These are phyloP conservation scores for Galerucella nymphaeae DNA, from an alignment of 2,888 invertebrate species.

Conservation along the genomic window DNA sequence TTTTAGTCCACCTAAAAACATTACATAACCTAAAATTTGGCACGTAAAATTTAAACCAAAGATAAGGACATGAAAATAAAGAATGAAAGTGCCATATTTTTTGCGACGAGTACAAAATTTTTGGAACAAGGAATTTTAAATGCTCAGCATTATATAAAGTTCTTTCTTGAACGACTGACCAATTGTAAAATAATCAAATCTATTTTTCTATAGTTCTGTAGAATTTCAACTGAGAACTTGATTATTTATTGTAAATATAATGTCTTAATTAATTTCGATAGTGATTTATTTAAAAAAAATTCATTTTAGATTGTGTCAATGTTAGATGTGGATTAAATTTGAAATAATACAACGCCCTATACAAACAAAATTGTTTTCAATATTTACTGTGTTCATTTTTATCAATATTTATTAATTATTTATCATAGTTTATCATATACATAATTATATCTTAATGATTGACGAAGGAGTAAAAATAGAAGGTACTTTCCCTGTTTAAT, in stretches of 20 bases:
- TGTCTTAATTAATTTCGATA: not conserved
- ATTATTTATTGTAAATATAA: not conserved
- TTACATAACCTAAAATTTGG: not conserved
- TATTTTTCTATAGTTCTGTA: not conserved
- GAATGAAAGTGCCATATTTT: not conserved
- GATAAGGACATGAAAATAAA: not conserved
- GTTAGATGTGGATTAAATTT: not conserved
- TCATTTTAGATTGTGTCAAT: not conserved
- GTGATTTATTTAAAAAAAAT: not conserved
- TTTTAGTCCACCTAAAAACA: not conserved
- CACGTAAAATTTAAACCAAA: too few relatives aligned
- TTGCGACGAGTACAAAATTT: not conserved
- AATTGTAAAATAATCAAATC: not conserved
- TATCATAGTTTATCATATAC: conserved; percentile 46
- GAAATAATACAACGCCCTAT: not conserved
- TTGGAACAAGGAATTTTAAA: not conserved
- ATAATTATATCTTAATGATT: conserved; percentile 35
- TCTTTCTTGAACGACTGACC: not conserved
- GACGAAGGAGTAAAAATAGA: conserved; percentile 26
- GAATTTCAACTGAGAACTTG: not conserved
- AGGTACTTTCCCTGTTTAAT: not conserved
- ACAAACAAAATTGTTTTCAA: conserved; percentile 40
- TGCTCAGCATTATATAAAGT: not conserved
- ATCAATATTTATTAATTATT: conserved; percentile 49
- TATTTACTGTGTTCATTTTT: conserved; percentile 53